Evolutionary conservation across 2,113 vertebrate species (phyloP), one percentile per base, ranked within the genome.

Genomic region (Hassar affinis): DNA sequence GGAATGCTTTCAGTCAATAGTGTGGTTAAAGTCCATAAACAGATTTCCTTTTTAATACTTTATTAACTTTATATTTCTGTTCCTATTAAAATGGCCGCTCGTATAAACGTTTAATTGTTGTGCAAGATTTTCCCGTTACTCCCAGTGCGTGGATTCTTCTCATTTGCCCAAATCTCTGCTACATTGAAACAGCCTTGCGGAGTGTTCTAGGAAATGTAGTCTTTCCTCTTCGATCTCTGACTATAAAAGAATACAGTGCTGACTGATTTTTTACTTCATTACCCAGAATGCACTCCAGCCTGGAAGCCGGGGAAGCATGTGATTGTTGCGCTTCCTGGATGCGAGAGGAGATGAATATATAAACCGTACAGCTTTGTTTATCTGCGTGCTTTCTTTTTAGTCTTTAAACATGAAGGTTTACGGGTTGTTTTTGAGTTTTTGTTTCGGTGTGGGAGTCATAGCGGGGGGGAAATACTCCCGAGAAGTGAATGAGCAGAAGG

Each of bases 391-490:
- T 2, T 17, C 1, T 64, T 42, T 8, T 6, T 30, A 38, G 22
- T 17, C 42, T 11, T 27, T 59, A 6, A 85, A 81, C 30, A 94
- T 93, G 90, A 90, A 81, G 74, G 54, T 87, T 59, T 51, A 12
- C 22, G 61, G 61, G 74, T 79, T 93, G 1, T 10, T 89, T 6
- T 77, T 89, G 0, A 33, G 85, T 71, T 7, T 92, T 45, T 91
- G 90, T 72, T 72, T 94, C 15, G 27, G 81, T 0, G 71, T 90
- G 25, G 38, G 87, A 27, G 86, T 76, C 2, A 81, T 89, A 82
- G 95, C 93, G 25, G 93, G 95, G n/a, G 93, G 95, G 30, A 99
- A 96, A 86, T 98, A 98, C 86, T 96, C 97, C 0, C 94, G 95
- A 45, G 95, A 97, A 47, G 84, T 94, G 61, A 98, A 99, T 45